phyloP scores from a whole-genome alignment of 2,888 invertebrate genomes.

The Cartodere bifasciata region DNA sequence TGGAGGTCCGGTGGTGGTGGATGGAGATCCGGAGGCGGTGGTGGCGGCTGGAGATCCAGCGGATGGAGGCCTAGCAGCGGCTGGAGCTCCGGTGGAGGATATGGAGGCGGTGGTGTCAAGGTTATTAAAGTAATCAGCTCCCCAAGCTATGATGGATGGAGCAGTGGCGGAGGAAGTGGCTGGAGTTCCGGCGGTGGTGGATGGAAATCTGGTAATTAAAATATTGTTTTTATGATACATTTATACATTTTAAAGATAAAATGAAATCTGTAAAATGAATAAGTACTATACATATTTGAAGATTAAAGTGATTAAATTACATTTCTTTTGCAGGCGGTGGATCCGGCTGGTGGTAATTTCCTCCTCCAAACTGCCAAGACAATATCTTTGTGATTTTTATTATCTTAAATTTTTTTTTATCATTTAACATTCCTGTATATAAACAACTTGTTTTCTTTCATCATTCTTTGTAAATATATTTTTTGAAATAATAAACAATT shows the following conservation, averaged over 20 bases:
- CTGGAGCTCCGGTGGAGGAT: constrained; percentile 9
- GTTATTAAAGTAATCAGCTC: constrained; percentile 8
- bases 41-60: constrained; percentile 2
- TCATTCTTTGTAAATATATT: no score
- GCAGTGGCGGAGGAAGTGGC: constrained; percentile 9
- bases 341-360: constrained; percentile 8
- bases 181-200: constrained; percentile 11
- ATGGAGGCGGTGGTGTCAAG: constrained; percentile 9
- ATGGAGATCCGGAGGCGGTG: constrained; percentile 4
- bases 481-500: no score
- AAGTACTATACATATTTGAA: no score
- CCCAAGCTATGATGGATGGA: constrained; percentile 8
- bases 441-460: no score
- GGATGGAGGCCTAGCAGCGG: constrained; percentile 3
- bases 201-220: constrained; percentile 5
- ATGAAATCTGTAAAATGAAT: no score
- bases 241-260: neutral
- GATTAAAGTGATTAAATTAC: neutral
- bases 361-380: no score
- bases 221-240: constrained; percentile 1
- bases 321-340: constrained; percentile 4
- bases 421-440: no score
- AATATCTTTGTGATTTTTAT: no score
- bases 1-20: neutral
- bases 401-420: no score